Conservation (phyloP, 1,140 invertebrate species). For the Scaptomyza hsui region DNA sequence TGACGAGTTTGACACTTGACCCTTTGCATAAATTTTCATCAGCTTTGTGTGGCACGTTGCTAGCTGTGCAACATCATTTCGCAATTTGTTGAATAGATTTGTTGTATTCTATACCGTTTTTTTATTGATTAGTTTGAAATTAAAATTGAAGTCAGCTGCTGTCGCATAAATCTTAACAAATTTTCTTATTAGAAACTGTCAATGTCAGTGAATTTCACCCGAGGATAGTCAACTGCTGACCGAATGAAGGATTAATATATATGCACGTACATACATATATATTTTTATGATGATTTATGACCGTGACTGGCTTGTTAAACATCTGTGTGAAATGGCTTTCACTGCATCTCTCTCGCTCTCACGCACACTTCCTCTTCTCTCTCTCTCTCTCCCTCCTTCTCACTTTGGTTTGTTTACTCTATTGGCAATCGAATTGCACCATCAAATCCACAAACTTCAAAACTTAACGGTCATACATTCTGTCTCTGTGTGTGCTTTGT, state of each 20-base stretch:
- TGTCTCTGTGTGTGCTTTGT: slow-evolving; percentile 1
- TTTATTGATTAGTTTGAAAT: slow-evolving; percentile 81
- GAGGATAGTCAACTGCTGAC: slow-evolving; percentile 51
- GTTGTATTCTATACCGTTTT: slow-evolving; percentile 35
- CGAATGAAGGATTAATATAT: slow-evolving; percentile 39
- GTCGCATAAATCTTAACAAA: slow-evolving; percentile 68
- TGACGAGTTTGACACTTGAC: slow-evolving; percentile 62
- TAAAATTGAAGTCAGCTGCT: slow-evolving; percentile 56
- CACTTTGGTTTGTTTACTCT: slow-evolving; percentile 56
- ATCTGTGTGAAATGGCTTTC: slow-evolving; percentile 78
- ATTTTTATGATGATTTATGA: slow-evolving; percentile 78
- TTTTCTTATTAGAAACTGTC: slow-evolving; percentile 78
- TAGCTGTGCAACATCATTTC: slow-evolving; percentile 58
- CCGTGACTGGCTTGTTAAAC: slow-evolving; percentile 72
- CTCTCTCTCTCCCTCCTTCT: neutral
- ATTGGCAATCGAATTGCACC: slow-evolving; percentile 43
- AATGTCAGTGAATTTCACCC: slow-evolving; percentile 70
- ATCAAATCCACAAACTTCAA: slow-evolving; percentile 31
- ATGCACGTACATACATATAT: slow-evolving; percentile 30
- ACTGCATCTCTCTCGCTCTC: slow-evolving; percentile 29
- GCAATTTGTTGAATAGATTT: slow-evolving; percentile 45
- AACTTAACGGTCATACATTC: slow-evolving; percentile 17
- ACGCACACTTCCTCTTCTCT: neutral
- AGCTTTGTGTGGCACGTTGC: slow-evolving; percentile 36
- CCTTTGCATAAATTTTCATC: slow-evolving; percentile 81